Base-by-base conservation (phyloP, 2,888 invertebrate species). In the Phyto melanocephala region DNA sequence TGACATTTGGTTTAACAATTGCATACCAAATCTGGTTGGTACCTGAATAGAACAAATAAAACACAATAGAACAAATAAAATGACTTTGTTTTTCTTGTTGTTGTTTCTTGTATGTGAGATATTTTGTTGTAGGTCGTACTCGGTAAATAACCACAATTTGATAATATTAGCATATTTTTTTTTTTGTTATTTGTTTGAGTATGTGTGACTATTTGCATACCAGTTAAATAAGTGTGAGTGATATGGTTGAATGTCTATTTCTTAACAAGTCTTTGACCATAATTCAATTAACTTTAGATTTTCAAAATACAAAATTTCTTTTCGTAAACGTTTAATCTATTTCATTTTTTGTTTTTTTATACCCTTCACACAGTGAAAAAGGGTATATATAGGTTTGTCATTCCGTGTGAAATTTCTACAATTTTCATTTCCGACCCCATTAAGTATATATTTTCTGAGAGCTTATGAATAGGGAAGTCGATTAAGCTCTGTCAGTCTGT, bases 1-100 rank as follows among this genome's bases (percentile, higher is more conserved):
- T 88, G 89, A 88, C 87, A 88, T 86, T 87, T 87, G 88, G 86
- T 88, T 88, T 86, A 62, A 54, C 87, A 84, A 87, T 86, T 88
- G 87, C 87, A 87, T 76, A 54, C 15, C n/a, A 45, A 78, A 77
- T 54, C 42, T 65, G 17, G 24, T 56, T 62, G 45, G 11, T 63
- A 70, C 68, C 77, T 77, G 58, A 11, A 45, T 45, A 28, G 4
- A 71, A 50, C 42, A 50, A 71, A 50, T 35, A 75, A 37, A 15
- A 22, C 56, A 74, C 45, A 40, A 40, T 42, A 52, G 33, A 37
- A 40, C 40, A n/a, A 52, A 45, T n/a, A 24, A 22, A 47, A 28
- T 24, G 28, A 6, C 84, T 84, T 83, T 86, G 86, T 85, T 85
- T 3, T 28, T 28, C 28, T 28, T 28, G 6, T 28, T 28, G 20